Evolutionary conservation across 2,888 invertebrate genomes (phyloP).

Genomic region (Automeris io): DNA sequence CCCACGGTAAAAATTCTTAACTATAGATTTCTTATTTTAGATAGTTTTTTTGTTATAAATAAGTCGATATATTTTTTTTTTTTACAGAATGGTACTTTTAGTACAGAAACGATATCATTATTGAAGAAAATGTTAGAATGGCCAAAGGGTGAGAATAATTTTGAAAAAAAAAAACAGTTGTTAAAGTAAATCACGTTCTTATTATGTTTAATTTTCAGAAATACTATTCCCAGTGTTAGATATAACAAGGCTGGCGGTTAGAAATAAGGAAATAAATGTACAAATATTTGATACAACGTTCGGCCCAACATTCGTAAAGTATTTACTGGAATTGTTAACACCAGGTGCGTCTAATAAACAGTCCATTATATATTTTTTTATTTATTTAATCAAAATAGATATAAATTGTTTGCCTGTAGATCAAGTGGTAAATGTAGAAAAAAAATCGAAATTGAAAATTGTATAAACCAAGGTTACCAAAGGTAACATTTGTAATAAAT

Average conservation of each 20-base stretch:
- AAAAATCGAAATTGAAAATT: background rate
- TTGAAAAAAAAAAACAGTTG: background rate
- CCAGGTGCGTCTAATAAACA: conserved; percentile 38
- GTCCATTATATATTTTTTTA: background rate
- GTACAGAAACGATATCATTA: conserved; percentile 67
- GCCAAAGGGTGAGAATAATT: conserved; percentile 78
- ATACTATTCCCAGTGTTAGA: conserved; percentile 93
- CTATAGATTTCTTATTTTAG: conserved; percentile 2
- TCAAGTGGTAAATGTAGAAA: background rate
- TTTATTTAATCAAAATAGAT: too few species aligned
- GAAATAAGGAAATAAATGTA: conserved; percentile 78
- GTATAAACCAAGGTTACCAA: too few species aligned
- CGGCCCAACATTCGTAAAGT: conserved; percentile 54
- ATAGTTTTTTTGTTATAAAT: background rate
- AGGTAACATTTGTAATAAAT: too few species aligned
- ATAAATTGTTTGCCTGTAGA: too few species aligned
- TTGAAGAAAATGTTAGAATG: conserved; percentile 82
- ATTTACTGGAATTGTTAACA: conserved; percentile 46
- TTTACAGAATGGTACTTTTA: conserved; percentile 55
- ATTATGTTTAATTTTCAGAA: conserved; percentile 64
- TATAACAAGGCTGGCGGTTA: conserved; percentile 88
- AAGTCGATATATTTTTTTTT: conserved; percentile 12
- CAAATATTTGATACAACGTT: conserved; percentile 59
- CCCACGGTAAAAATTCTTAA: too few species aligned
- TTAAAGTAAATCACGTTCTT: background rate